Conservation (phyloP, 2,113 vertebrate genomes). For the Onychostruthus taczanowskii region DNA sequence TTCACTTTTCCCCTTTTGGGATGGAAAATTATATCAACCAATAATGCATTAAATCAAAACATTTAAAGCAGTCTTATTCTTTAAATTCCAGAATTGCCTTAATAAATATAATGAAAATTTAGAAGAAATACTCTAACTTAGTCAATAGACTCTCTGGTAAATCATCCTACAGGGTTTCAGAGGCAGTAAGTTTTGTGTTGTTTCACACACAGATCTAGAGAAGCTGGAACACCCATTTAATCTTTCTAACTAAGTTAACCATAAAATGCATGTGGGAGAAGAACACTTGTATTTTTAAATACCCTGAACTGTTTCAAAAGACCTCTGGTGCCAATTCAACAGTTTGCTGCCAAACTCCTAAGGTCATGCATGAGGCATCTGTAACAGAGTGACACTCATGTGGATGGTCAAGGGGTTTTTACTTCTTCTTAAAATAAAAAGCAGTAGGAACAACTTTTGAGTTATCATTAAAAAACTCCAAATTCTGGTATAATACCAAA, state of each 20-base stretch:
- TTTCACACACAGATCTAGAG: neutral
- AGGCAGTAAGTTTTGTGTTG: neutral
- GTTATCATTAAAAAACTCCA: neutral
- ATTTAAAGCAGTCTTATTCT: neutral
- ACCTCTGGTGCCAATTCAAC: neutral
- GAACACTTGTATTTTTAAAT: neutral
- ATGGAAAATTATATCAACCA: rapidly evolving
- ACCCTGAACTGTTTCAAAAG: neutral
- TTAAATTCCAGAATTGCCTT: neutral
- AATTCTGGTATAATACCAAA: neutral
- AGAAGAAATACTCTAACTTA: neutral
- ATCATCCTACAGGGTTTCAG: neutral
- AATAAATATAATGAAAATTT: neutral
- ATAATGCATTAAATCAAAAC: neutral
- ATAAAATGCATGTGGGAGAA: neutral
- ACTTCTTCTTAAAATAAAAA: neutral
- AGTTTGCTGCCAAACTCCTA: neutral
- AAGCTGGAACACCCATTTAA: neutral
- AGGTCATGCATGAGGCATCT: neutral
- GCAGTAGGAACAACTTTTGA: neutral
- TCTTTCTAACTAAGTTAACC: neutral
- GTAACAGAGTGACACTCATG: neutral
- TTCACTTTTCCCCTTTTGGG: neutral
- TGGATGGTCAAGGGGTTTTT: neutral
- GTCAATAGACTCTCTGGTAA: neutral